Conservation (phyloP, 2,797 vertebrate species). For the Lagodon rhomboides region DNA sequence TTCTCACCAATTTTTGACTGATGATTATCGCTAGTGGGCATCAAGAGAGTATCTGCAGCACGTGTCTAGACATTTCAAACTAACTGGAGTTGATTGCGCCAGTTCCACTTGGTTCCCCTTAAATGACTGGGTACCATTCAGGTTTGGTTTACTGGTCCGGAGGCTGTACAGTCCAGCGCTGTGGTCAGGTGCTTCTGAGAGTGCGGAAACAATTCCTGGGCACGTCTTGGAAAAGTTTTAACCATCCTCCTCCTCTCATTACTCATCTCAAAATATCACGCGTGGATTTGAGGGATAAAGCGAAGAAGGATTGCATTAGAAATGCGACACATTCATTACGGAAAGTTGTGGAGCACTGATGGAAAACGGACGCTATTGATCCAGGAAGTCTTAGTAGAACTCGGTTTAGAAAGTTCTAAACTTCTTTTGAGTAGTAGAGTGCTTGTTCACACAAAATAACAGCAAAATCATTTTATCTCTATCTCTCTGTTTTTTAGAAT, state of each 20-base stretch:
- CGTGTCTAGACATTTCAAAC: conserved; percentile 27
- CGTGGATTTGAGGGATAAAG: conserved; percentile 30
- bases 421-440: neutral
- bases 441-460: neutral
- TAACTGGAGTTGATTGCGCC: conserved; percentile 7
- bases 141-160: conserved; percentile 50
- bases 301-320: neutral
- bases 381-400: neutral
- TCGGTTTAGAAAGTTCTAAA: neutral
- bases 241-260: conserved; percentile 61
- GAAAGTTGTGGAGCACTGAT: neutral
- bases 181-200: conserved; percentile 68
- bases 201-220: conserved; percentile 63
- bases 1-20: neutral
- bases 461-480: neutral
- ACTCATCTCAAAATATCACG: conserved; percentile 60
- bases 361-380: conserved; percentile 5
- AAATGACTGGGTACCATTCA: conserved; percentile 17
- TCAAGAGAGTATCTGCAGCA: conserved; percentile 1
- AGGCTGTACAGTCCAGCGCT: conserved; percentile 20
- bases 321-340: neutral
- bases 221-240: conserved; percentile 66
- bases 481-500: conserved; percentile 61
- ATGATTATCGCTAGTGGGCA: neutral
- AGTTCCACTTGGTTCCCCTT: conserved; percentile 24